These are phyloP conservation scores for Silvanus unidentatus DNA, from an alignment of 2,888 invertebrate species.

Conservation along the genomic window DNA sequence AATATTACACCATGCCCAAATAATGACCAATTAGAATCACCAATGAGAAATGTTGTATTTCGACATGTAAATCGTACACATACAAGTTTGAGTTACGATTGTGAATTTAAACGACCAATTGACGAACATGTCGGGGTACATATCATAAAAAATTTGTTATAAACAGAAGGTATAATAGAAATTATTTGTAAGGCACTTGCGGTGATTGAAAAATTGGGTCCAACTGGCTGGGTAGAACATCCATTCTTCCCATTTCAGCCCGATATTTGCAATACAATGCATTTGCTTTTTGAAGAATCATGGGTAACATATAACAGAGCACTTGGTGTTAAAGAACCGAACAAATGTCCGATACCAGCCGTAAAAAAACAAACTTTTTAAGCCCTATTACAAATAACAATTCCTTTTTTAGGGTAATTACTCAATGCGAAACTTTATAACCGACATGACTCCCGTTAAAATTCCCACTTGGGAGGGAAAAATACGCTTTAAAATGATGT, in stretches of 20 bases:
- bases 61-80: conserved; percentile 14
- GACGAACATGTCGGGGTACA: conserved; percentile 18
- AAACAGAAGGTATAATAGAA: background rate
- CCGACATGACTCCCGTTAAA: background rate
- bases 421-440: conserved; percentile 8
- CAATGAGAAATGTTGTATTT: conserved; percentile 11
- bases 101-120: conserved; percentile 12
- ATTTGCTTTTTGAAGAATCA: conserved; percentile 5
- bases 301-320: conserved; percentile 8
- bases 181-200: conserved; percentile 5
- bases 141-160: background rate
- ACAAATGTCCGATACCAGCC: conserved; percentile 20
- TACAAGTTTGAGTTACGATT: conserved; percentile 14
- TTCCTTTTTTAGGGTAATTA: conserved; percentile 11
- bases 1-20: conserved; percentile 11
- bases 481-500: conserved; percentile 3
- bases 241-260: conserved; percentile 18
- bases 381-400: background rate
- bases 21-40: conserved; percentile 10
- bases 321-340: conserved; percentile 14
- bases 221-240: conserved; percentile 16
- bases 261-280: conserved; percentile 13
- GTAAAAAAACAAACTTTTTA: conserved; percentile 9
- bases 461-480: conserved; percentile 13
- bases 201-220: conserved; percentile 13